phyloP scores from a whole-genome alignment of 2,797 vertebrate species.

The Etheostoma perlongum region DNA sequence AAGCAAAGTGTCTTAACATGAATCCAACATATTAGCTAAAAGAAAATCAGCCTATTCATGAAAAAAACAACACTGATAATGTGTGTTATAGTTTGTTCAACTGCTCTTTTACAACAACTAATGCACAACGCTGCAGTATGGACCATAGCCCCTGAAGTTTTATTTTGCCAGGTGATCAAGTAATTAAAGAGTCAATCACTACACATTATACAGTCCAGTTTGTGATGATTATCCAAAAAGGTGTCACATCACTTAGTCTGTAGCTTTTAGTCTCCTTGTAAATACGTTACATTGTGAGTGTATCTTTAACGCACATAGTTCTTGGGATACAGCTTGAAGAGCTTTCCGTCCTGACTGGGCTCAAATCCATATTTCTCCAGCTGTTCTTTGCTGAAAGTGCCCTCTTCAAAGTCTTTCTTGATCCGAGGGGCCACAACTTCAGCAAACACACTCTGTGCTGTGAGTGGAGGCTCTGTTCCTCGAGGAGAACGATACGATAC shows the following conservation, averaged over 20 bases:
- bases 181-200: neutral
- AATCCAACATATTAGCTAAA: too few species aligned
- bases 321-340: slow-evolving; percentile 94
- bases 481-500: slow-evolving; percentile 88
- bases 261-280: neutral
- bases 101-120: neutral
- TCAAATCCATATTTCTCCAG: slow-evolving; percentile 94
- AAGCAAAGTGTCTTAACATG: too few species aligned
- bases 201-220: neutral
- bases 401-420: slow-evolving; percentile 86
- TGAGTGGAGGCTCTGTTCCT: slow-evolving; percentile 83
- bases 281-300: neutral
- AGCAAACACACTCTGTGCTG: slow-evolving; percentile 86
- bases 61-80: too few species aligned
- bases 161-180: slow-evolving; percentile 13
- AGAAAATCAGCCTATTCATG: too few species aligned
- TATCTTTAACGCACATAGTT: slow-evolving; percentile 88
- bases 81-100: neutral
- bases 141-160: neutral
- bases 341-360: slow-evolving; percentile 91
- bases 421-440: slow-evolving; percentile 88
- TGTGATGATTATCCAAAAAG: neutral
- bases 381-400: slow-evolving; percentile 79
- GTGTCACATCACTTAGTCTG: neutral
- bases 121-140: neutral